Base-by-base conservation (phyloP, 2,888 invertebrate species). In the Mythimna pallens region DNA sequence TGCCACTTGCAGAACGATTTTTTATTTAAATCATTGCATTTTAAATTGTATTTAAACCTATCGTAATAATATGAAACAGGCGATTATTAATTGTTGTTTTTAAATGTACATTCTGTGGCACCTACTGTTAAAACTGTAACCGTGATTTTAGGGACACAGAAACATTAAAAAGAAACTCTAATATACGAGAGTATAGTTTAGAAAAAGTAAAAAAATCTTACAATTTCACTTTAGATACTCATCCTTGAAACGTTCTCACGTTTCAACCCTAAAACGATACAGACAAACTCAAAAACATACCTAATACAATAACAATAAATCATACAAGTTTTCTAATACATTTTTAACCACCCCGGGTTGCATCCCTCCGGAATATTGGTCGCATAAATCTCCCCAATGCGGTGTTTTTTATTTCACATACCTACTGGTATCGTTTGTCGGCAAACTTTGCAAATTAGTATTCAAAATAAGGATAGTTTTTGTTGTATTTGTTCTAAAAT, bases 291-390 rank as follows among this genome's bases (percentile, higher is more conserved):
- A 36, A 57, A 72, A 65, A 68, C 73, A 57, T 65, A 68, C 65
- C 80, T 82, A 76, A 84, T 81, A 71, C 79, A 61, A 67, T 81
- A 71, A 65, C 83, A 66, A 89, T 90, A 90, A 88, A 90, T 90
- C 90, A 89, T 83, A 81, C 65, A 84, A 89, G 83, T 89, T 90
- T 89, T 90, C 90, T 90, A 90, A 90, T 90, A 90, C 83, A 90
- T 91, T 91, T 90, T 89, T 88, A 89, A 89, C 81, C 76, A 76
- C 64, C 75, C 74, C 65, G 70, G 81, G 81, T 76, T 68, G 78
- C 80, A 77, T 76, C 81, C 86, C 81, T 70, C 59, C 69, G 81
- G 87, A 85, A 88, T 90, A 90, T 90, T 90, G 87, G 86, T 76
- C 81, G 80, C 82, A 89, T 90, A 90, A 89, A 88, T 89, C 89